A percentile compares a stretch with the other conserved stretches of the same genome.
phyloP scores from a whole-genome alignment of 1,140 invertebrate genomes.

The Listronotus bonariensis region DNA sequence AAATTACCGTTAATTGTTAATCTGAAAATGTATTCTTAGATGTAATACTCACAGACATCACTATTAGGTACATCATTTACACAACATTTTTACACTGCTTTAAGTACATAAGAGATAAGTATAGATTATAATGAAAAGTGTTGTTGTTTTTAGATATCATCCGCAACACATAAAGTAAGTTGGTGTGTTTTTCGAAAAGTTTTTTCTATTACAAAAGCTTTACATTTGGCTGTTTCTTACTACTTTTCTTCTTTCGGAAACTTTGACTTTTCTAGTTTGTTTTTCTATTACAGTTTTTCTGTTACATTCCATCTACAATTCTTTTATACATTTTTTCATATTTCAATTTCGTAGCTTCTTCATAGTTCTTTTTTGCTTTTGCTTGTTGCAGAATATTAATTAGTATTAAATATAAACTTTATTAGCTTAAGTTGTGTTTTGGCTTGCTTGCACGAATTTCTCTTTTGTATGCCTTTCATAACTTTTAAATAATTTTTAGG shows the following conservation, averaged over 20 bases:
- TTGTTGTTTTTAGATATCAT: constrained; percentile 34
- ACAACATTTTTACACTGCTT: not conserved
- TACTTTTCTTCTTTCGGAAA: constrained; percentile 1
- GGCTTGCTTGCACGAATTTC: too few species aligned
- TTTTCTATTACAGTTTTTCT: not conserved
- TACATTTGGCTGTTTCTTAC: constrained; percentile 22
- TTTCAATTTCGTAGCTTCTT: not conserved
- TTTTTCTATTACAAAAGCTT: constrained; percentile 28
- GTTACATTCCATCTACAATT: not conserved
- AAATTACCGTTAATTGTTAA: too few species aligned
- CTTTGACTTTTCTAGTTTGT: constrained; percentile 4
- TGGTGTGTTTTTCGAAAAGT: constrained; percentile 18
- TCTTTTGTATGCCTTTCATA: too few species aligned
- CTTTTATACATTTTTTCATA: constrained; percentile 1
- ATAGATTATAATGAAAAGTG: constrained; percentile 19
- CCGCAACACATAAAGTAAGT: constrained; percentile 36
- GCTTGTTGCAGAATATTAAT: not conserved
- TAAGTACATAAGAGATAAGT: not conserved
- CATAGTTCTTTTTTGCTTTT: not conserved
- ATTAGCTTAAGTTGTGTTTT: too few species aligned
- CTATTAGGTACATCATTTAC: not conserved
- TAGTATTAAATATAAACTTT: too few species aligned
- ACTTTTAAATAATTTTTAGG: too few species aligned
- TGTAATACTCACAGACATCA: not conserved
- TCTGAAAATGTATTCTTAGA: too few species aligned